Evolutionary conservation across 2,113 vertebrate species (phyloP), one percentile per base, ranked within the genome.

Genomic region (Fregata magnificens): DNA sequence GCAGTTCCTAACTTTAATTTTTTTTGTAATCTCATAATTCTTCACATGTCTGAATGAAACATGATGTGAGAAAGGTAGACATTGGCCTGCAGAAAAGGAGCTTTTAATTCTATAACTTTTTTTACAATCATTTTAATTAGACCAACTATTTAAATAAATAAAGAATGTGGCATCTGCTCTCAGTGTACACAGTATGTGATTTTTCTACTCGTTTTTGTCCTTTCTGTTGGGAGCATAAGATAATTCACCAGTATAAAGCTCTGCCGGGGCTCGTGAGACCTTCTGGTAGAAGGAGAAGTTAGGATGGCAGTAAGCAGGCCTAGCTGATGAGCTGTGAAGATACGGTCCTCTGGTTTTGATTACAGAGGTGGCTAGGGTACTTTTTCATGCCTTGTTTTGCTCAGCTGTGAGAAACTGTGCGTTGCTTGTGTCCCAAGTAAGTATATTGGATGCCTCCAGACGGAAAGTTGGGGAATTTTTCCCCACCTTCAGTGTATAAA

Each of bases 161-260:
- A 83, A 29, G 10, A 21, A 2, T 17, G 38, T 21, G 29, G 20
- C 19, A 45, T 78, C 40, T 88, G 53, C 47, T 71, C 17, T 66
- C 44, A 53, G 14, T 40, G 20, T 89, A 29, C 21, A 31, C 34
- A 45, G 16, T 67, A 6, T 58, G 45, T 87, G 29, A 69, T 78
- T 93, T 94, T 36, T 82, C 78, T 62, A 42, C 67, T 72, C 71
- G 36, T 79, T 97, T 88, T 91, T 90, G 81, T 79, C 74, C 59
- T 72, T 80, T 78, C 34, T 96, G 74, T 82, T 95, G 66, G 31
- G 67, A 93, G 82, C 73, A 76, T 95, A 83, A 96, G 91, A 67
- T 80, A 88, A 59, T 93, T 79, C 67, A 44, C n/a, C 13, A 31
- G 15, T 65, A 15, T 56, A 72, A 74, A 95, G 38, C 69, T 89